Base-by-base conservation (phyloP, 2,888 invertebrate genomes). In the Seira sanloemensis region DNA sequence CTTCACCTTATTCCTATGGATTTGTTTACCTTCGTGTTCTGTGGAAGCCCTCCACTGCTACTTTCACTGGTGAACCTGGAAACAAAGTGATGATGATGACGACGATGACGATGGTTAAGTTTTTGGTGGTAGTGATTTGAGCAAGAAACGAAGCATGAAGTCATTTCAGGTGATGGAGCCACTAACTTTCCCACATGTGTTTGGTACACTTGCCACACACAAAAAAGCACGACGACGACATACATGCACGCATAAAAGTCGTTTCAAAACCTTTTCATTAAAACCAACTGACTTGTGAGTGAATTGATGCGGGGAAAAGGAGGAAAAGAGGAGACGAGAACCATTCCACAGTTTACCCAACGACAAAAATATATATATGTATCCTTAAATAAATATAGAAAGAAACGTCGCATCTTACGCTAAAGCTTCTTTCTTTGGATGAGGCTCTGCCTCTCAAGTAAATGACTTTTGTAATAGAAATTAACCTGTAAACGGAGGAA, bases 141-240 rank as follows among this genome's bases (percentile, higher is more conserved):
- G 68, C 19, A n/a, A 68, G 62, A 78, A 74, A 68, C 78, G 74
- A 73, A 78, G 83, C 83, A 62, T 83, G 83, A 83, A 83, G 78
- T 83, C 77, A 83, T 83, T 83, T 83, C 77, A 83, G 82, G 82
- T 78, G 83, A 83, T 77, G 74, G 77, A 83, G 69, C 83, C 74
- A 69, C 73, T 73, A 67, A 74, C 58, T 73, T 78, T 83, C 83
- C 83, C 83, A 83, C 83, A 83, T 66, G 65, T 37, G 58, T 54
- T 7, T 16, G 16, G 50, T 50, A 50, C 12, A 37, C 37, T 7
- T 37, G 37, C 25, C 46, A 46, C 24, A 24, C 68, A 58, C 16
- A 62, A 50, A 18, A 1, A 71, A 5, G 18, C 26, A 54, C 26
- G 27, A 25, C 24, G 67, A 25, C n/a, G 24, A n/a, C 71, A 62